Base-by-base conservation (phyloP, 2,797 vertebrate genomes). In the Chaenodraco wilsoni region DNA sequence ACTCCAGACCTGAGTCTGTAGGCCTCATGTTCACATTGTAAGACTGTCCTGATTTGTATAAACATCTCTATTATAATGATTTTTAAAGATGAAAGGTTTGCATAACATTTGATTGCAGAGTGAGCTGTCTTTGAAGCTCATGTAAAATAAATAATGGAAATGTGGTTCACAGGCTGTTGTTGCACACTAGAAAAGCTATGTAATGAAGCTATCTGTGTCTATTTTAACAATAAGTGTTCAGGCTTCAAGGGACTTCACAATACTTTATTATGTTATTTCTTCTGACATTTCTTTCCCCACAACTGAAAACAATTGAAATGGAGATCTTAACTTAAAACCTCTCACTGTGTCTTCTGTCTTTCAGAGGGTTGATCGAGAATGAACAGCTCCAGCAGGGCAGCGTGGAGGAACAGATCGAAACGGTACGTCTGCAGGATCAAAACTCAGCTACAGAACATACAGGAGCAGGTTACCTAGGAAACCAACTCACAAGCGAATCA, bases 361-460 rank as follows among this genome's bases (percentile, higher is more conserved):
- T 63, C 89, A 93, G 93, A 63, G 83, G 68, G 63, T 21, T 87
- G 48, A 64, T 91, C 8, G 68, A 84, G 60, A 63, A 13, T 0
- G 84, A 88, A 37, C 69, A 72, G 75, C 52, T 67, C 3, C 75
- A 85, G 83, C 83, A 83, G 86, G 68, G 51, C 16, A 64, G 55
- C 15, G 27, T 76, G 78, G 83, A 91, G 85, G 79, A 92, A 43
- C 83, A 88, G 74, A 76, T 89, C 21, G 65, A 31, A 16, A 58
- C 40, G 44, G 79, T 94, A 75, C 43, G 48, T 64, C 69, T 90
- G 54, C 74, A 76, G 71, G 74, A 89, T 65, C 72, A 72, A 65
- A 85, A 52, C 69, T 65, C 78, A 17, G 67, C 78, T 88, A 55
- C 66, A 88, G 23, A 61, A 82, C 61, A 33, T 75, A 13, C 76